Evolutionary conservation across 2,888 invertebrate species (phyloP).

Genomic region (Dicycla oo): DNA sequence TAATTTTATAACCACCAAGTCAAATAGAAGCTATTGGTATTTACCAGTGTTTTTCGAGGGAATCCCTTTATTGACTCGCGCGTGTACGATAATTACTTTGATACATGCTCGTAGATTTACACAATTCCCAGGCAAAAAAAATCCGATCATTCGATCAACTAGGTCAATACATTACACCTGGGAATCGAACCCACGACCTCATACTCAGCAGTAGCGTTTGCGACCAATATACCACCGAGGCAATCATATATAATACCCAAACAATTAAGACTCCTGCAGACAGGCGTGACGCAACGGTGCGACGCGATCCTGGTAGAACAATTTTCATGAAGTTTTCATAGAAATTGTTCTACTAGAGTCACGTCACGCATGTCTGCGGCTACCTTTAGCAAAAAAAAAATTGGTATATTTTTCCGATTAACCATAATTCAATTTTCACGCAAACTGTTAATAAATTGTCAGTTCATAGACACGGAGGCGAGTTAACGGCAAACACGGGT

Average conservation of each 20-base stretch:
- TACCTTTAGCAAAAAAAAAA: too few relatives aligned
- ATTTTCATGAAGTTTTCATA: too few relatives aligned
- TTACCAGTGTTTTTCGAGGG: constrained; percentile 21
- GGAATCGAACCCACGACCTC: too few relatives aligned
- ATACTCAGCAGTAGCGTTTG: too few relatives aligned
- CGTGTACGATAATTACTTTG: constrained; percentile 26
- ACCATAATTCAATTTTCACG: constrained; percentile 43
- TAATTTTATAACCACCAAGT: neutral
- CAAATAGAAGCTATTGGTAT: neutral
- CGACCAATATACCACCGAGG: too few relatives aligned
- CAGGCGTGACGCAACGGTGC: too few relatives aligned
- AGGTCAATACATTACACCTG: constrained; percentile 10
- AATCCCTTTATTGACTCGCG: constrained; percentile 36
- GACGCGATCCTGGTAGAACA: too few relatives aligned
- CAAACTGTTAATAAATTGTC: constrained; percentile 61
- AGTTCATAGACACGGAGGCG: constrained; percentile 69
- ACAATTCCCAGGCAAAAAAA: constrained; percentile 18
- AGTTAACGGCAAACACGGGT: constrained; percentile 76
- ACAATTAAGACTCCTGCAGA: too few relatives aligned
- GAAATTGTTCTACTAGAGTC: too few relatives aligned
- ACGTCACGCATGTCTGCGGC: too few relatives aligned
- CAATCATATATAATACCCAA: too few relatives aligned
- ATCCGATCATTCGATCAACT: neutral
- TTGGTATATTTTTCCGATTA: constrained; percentile 24
- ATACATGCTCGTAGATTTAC: neutral